Evolutionary conservation across 2,113 vertebrate species (phyloP), one percentile per base, ranked within the genome.

Genomic region (Brachyistius frenatus): DNA sequence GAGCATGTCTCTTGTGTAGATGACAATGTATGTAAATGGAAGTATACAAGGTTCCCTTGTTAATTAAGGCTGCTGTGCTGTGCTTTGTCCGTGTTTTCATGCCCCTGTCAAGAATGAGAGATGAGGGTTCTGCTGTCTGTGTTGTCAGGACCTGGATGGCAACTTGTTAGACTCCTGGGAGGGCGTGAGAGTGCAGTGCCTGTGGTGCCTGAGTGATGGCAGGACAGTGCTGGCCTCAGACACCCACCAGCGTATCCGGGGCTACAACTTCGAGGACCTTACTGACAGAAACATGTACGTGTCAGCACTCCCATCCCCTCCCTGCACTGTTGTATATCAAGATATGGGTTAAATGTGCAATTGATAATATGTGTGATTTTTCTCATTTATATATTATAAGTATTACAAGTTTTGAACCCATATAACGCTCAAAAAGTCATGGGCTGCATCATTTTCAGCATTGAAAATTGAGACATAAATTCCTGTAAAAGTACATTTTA

Each of bases 231-330:
- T 99, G 92, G 98, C 98, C 0, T 99, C 98, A 0, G 98, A 99
- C 88, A 99, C 98, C 47, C 98, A 99, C 94, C 98, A 99, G 93
- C 96, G 98, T 75, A 99, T 99, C 91, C 95, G 98, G 39, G 97
- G 97, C 33, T 99, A 99, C 93, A 99, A 99, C 94, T 99, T 99
- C 7, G 98, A 99, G 95, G 98, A 99, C 95, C 97, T 99, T 88
- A 99, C 98, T 35, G 98, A 99, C 95, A 96, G 98, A 93, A 99
- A 99, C 95, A 99, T 99, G 98, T 99, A 95, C 16, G 93, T 77
- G 49, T 53, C 47, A 3, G 23, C 3, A 5, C 23, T 23, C 8
- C 2, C 14, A 2, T 55, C 8, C 1, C 7, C 3, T 15, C 44
- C 44, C 32, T 44, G 31, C n/a, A 0, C 0, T 50, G 31, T 54